Evolutionary conservation across 2,797 vertebrate genomes (phyloP).

Genomic region (Borostomias antarcticus): DNA sequence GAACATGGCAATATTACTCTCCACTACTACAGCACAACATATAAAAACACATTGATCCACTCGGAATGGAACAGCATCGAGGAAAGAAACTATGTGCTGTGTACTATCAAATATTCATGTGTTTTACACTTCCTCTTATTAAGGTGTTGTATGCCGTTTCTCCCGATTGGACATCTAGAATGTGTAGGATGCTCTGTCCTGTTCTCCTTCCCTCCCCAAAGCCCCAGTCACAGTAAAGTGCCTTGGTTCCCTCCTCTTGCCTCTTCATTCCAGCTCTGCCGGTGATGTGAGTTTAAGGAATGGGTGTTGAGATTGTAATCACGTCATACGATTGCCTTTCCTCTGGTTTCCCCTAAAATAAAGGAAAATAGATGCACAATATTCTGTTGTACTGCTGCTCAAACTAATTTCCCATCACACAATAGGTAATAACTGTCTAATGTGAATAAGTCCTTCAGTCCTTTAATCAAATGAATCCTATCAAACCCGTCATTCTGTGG

Average conservation of each 20-base stretch:
- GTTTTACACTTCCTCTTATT: conserved; percentile 20
- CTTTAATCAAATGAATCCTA: too few relatives aligned
- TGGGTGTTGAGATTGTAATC: conserved; percentile 76
- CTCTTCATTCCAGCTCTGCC: conserved; percentile 67
- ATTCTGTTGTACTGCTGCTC: not conserved
- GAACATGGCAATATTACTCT: conserved; percentile 34
- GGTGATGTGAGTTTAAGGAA: conserved; percentile 69
- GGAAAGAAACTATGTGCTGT: conserved; percentile 24
- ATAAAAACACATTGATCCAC: conserved; percentile 56
- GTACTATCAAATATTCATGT: conserved; percentile 18
- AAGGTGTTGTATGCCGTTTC: conserved; percentile 43
- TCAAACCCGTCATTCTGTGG: too few relatives aligned
- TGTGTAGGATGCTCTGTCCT: conserved; percentile 27
- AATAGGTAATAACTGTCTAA: not conserved
- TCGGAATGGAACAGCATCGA: conserved; percentile 49
- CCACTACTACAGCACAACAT: conserved; percentile 46
- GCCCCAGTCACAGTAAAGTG: conserved; percentile 70
- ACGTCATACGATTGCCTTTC: conserved; percentile 59
- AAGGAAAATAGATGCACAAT: conserved; percentile 18
- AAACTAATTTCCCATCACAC: not conserved
- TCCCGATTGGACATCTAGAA: conserved; percentile 42
- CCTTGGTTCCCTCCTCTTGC: conserved; percentile 55
- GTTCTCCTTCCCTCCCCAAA: conserved; percentile 33
- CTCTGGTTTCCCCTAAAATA: conserved; percentile 41
- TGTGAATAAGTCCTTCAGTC: too few relatives aligned